These are phyloP conservation scores for Chlorodrepanis virens DNA, from an alignment of 2,113 vertebrate genomes.

Conservation along the genomic window DNA sequence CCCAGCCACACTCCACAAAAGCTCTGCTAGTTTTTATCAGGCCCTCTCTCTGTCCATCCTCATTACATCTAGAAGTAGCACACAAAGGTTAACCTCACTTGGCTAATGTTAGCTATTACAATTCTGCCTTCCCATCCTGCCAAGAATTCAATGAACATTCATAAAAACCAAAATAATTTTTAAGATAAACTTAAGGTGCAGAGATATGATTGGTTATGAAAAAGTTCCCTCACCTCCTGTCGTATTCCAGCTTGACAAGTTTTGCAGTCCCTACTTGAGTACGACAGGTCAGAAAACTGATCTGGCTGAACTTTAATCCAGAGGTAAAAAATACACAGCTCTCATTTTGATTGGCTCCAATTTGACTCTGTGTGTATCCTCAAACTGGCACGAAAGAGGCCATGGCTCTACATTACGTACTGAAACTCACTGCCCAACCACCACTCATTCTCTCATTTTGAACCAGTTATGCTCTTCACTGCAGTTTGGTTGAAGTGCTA, in stretches of 20 bases:
- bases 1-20: not conserved
- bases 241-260: not conserved
- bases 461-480: not conserved
- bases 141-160: not conserved
- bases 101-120: not conserved
- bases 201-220: not conserved
- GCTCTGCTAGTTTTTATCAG: not conserved
- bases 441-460: not conserved
- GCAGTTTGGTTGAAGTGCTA: not conserved
- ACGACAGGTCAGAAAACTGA: not conserved
- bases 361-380: not conserved
- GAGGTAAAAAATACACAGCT: not conserved
- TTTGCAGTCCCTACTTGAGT: not conserved
- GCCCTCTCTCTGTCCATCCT: not conserved
- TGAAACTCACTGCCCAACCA: not conserved
- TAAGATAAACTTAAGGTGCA: not conserved
- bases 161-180: not conserved
- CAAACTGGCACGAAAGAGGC: not conserved
- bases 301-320: not conserved
- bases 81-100: not conserved
- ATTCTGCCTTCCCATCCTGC: not conserved
- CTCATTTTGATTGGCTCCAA: not conserved
- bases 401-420: not conserved
- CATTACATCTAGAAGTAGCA: not conserved
- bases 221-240: not conserved